A percentile compares a stretch with the other conserved stretches of the same genome.
Evolutionary conservation across 2,888 invertebrate species (phyloP).

Genomic region (Cyclophora albipunctata): DNA sequence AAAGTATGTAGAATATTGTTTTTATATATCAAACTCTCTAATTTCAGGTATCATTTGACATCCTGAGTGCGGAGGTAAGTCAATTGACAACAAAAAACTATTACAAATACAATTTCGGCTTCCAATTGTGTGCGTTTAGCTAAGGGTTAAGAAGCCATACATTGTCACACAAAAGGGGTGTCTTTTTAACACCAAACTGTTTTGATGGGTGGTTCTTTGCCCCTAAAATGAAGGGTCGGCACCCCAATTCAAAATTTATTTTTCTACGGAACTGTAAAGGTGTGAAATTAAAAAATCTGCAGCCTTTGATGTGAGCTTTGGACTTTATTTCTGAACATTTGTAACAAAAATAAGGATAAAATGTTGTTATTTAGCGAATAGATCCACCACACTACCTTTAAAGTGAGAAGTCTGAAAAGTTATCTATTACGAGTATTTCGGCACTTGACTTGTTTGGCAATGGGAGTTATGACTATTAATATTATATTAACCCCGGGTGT

Average conservation of each 20-base stretch:
- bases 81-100: slow-evolving; percentile 50
- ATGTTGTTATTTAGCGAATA: too few species aligned
- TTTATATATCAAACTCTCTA: too few species aligned
- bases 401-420: too few species aligned
- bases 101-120: slow-evolving; percentile 62
- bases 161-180: slow-evolving; percentile 58
- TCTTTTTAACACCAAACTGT: slow-evolving; percentile 65
- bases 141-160: slow-evolving; percentile 69
- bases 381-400: too few species aligned
- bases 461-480: too few species aligned
- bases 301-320: background rate
- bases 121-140: slow-evolving; percentile 58
- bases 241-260: slow-evolving; percentile 24
- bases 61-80: slow-evolving; percentile 15
- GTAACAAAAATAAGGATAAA: background rate
- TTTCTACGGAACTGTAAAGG: slow-evolving; percentile 14
- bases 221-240: slow-evolving; percentile 54
- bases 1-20: too few species aligned
- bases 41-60: too few species aligned
- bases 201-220: slow-evolving; percentile 53
- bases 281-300: slow-evolving; percentile 13
- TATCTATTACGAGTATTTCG: too few species aligned
- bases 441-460: too few species aligned
- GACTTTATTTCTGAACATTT: background rate
- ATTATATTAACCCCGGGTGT: too few species aligned